Percentiles rank a stretch among this genome's conserved stretches.
phyloP scores from a whole-genome alignment of 2,888 invertebrate species.

The Ellobium chinense region DNA sequence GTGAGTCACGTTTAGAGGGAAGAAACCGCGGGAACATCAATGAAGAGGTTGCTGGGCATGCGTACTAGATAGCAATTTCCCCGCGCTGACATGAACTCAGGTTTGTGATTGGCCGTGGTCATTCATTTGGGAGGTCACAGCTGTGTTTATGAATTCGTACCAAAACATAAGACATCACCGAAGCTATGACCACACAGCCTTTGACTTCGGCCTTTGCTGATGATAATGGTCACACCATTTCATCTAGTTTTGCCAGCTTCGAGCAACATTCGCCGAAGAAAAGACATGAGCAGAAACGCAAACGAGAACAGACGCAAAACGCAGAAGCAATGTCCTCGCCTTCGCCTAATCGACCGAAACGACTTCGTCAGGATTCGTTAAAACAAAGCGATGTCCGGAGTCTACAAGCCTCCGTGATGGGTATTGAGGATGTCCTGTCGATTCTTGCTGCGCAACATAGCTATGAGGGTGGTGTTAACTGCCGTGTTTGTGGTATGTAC shows the following conservation, averaged over 20 bases:
- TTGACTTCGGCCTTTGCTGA: too few species aligned
- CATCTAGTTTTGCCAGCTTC: too few species aligned
- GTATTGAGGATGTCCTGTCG: constrained; percentile 10
- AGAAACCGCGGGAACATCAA: constrained; percentile 13
- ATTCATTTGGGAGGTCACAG: too few species aligned
- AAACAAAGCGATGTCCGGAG: background rate
- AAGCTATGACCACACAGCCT: too few species aligned
- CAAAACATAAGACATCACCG: too few species aligned
- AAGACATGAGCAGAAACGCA: too few species aligned
- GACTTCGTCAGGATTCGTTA: background rate
- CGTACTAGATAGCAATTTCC: background rate
- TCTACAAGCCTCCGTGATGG: background rate
- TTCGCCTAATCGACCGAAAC: background rate
- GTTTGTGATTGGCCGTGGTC: background rate
- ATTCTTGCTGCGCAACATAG: constrained; percentile 3
- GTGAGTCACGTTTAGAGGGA: background rate
- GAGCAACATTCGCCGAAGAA: too few species aligned
- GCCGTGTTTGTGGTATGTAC: constrained; percentile 71
- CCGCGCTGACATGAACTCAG: background rate
- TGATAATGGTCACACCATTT: too few species aligned
- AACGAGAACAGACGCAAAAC: too few species aligned
- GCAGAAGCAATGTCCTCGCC: too few species aligned
- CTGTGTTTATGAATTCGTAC: too few species aligned
- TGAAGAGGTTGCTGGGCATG: background rate
- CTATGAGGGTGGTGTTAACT: constrained; percentile 73